Percentiles rank a stretch among this genome's conserved stretches.
Conservation (phyloP, 2,888 invertebrate species). For the Eudasyphora cyanicolor region DNA sequence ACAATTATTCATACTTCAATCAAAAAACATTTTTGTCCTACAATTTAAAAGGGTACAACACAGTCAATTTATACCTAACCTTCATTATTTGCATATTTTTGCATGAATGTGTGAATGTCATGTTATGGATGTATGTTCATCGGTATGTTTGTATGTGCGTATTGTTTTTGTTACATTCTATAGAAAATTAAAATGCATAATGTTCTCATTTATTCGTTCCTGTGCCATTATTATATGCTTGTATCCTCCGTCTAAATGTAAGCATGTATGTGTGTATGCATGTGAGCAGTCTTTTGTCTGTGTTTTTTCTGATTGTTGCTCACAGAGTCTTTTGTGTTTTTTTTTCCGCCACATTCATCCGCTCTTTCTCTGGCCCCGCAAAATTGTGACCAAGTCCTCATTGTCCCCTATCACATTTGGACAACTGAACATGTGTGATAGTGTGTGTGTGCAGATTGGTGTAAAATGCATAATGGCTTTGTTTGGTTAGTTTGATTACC, state of each 20-base stretch:
- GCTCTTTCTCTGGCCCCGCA: background rate
- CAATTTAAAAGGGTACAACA: too few species aligned
- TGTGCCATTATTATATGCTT: background rate
- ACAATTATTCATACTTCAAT: too few species aligned
- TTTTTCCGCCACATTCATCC: background rate
- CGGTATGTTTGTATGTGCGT: too few species aligned
- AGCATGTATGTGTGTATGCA: background rate
- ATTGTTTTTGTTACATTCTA: conserved; percentile 20
- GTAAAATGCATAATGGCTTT: conserved; percentile 55
- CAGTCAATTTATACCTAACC: too few species aligned
- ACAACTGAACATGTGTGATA: background rate
- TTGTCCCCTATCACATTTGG: background rate
- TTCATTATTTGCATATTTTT: conserved; percentile 8
- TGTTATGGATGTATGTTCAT: conserved; percentile 2
- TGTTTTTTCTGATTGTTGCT: conserved; percentile 20
- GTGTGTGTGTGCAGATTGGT: conserved; percentile 11
- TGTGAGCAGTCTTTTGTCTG: conserved; percentile 30
- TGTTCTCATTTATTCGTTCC: conserved; percentile 43
- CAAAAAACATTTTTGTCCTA: too few species aligned
- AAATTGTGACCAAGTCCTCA: conserved; percentile 3
- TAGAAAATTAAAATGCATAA: conserved; percentile 41
- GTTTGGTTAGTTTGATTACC: conserved; percentile 40
- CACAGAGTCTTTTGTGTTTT: conserved; percentile 31
- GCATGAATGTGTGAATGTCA: background rate
- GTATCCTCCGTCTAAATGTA: too few species aligned